Percentiles rank a stretch among this genome's conserved stretches.
Conservation (phyloP, 1,140 invertebrate species). For the Tetramorium alpestre region DNA sequence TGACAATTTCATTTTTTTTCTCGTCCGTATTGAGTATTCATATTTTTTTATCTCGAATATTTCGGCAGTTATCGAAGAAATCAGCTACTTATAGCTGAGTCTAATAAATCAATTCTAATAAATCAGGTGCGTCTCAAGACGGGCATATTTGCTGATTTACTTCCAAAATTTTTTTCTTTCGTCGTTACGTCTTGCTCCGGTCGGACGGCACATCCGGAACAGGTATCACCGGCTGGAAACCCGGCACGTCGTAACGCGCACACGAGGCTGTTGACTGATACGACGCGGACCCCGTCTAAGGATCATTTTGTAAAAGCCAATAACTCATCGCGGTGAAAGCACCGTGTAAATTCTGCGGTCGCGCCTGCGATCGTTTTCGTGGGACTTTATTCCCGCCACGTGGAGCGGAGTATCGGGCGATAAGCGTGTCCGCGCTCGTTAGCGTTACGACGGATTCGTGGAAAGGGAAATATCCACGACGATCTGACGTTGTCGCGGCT, state of each 20-base stretch:
- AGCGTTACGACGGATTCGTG: slow-evolving; percentile 3
- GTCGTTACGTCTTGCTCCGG: not conserved
- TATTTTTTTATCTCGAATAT: not conserved
- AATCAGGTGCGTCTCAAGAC: not conserved
- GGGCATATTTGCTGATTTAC: not conserved
- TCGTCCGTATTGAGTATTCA: not conserved
- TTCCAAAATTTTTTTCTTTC: slow-evolving; percentile 25
- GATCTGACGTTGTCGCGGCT: slow-evolving; percentile 1
- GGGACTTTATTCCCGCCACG: slow-evolving; percentile 25
- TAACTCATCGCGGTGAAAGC: slow-evolving; percentile 66
- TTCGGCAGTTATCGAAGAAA: not conserved
- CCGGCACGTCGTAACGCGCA: slow-evolving; percentile 63
- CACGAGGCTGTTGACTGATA: slow-evolving; percentile 50
- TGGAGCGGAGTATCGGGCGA: slow-evolving; percentile 27
- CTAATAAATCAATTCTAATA: not conserved
- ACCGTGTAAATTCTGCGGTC: slow-evolving; percentile 60
- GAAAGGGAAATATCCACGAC: slow-evolving; percentile 12
- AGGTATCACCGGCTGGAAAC: slow-evolving; percentile 66
- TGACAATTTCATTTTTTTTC: not conserved
- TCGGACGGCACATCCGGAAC: slow-evolving; percentile 54
- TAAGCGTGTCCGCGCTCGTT: slow-evolving; percentile 53
- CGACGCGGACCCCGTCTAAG: slow-evolving; percentile 9
- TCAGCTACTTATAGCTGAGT: not conserved
- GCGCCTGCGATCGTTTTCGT: slow-evolving; percentile 54
- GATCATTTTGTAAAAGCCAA: slow-evolving; percentile 71